Evolutionary conservation across 1,140 invertebrate species (phyloP).

Genomic region (Maniola jurtina): DNA sequence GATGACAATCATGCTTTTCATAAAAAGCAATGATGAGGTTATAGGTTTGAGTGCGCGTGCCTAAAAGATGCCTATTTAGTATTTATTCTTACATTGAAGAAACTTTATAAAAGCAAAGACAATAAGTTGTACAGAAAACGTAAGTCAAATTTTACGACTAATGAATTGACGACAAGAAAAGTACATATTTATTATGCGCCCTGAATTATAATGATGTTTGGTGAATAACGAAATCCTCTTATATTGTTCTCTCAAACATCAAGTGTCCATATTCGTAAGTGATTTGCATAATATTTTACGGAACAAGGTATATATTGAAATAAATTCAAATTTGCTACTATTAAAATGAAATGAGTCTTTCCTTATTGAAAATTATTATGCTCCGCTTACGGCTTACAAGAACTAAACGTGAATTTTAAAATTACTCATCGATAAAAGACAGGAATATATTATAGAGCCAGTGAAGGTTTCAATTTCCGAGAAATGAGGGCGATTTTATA

Average conservation of each 20-base stretch:
- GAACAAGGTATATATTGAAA: not conserved
- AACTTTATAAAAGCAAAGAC: not conserved
- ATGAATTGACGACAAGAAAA: constrained; percentile 10
- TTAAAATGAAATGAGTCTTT: not conserved
- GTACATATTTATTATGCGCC: not conserved
- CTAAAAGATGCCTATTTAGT: too few species aligned
- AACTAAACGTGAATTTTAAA: not conserved
- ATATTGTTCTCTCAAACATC: constrained; percentile 5
- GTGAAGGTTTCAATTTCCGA: constrained; percentile 1
- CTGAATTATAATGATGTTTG: constrained; percentile 3
- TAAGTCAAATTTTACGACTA: constrained; percentile 13
- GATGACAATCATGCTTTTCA: not conserved
- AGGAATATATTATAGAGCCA: constrained; percentile 1
- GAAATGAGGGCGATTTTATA: constrained; percentile 3
- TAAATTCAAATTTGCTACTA: constrained; percentile 2
- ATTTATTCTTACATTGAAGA: too few species aligned
- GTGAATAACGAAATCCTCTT: not conserved
- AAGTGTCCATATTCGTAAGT: constrained; percentile 1
- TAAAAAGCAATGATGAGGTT: not conserved
- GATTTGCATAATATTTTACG: not conserved
- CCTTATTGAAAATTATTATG: constrained; percentile 5
- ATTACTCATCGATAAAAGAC: not conserved
- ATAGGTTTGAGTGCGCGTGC: too few species aligned
- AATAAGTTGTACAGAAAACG: constrained; percentile 6
- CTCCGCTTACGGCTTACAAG: not conserved